Base-by-base conservation (phyloP, 2,797 vertebrate genomes). In the Enteromius viviparus region DNA sequence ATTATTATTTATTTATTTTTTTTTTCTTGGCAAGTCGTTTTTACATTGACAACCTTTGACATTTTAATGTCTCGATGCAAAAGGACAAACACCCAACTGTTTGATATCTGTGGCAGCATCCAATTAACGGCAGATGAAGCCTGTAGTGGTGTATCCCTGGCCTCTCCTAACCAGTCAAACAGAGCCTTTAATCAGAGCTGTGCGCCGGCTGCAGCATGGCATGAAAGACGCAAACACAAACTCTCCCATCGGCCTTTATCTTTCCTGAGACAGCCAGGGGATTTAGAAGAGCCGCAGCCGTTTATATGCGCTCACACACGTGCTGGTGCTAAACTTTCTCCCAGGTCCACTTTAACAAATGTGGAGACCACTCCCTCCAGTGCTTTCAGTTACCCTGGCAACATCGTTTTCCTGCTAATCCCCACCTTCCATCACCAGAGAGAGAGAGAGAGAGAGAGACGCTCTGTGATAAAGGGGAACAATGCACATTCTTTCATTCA, bases 161-260 rank as follows among this genome's bases (percentile, higher is more conserved):
- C 72, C 72, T 76, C 12, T 7, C 12, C 12, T 58, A 23, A 58
- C 51, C 55, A 77, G 76, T 77, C 49, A 49, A 72, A 85, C 65
- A 23, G 72, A 84, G 83, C 83, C 70, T 80, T 84, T 87, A 85
- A 87, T 87, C 84, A 66, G 81, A 51, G 47, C 55, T 60, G 49
- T 55, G 6, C 2, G 7, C 42, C 29, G 19, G 58, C 80, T 37
- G 21, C 72, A 69, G 74, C 23, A 14, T 69, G 81, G 71, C 60
- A 53, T 47, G 40, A 71, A 68, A 84, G 69, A 29, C 60, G 55
- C n/a, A 64, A 81, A 86, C 42, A 84, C 70, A 79, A 81, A 64
- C 47, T 85, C 85, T 86, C 68, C 55, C 65, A 42, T 40, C 66
- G 23, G 51, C 21, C 86, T 86, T 88, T 85, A 85, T 83, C 81